phyloP scores from a whole-genome alignment of 2,888 invertebrate genomes.

The Cryptophagus acutangulus region DNA sequence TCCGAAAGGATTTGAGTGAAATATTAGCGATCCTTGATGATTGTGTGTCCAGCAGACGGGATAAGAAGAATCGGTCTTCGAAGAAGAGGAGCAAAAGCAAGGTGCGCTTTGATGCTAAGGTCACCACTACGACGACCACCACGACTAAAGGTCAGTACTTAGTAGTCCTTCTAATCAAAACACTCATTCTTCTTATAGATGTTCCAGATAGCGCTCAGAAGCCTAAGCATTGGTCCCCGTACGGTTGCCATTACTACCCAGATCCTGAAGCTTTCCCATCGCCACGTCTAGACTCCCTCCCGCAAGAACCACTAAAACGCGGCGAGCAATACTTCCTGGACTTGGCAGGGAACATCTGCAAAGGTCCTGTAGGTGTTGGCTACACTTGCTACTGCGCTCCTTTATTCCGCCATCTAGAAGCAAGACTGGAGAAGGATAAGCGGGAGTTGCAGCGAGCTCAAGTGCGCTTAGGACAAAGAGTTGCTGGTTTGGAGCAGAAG shows the following conservation, averaged over 20 bases:
- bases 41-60: constrained; percentile 43
- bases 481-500: constrained; percentile 72
- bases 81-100: constrained; percentile 46
- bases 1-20: constrained; percentile 79
- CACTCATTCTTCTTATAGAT: constrained; percentile 26
- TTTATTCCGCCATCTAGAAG: constrained; percentile 82
- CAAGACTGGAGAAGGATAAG: constrained; percentile 74
- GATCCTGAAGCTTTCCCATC: constrained; percentile 80
- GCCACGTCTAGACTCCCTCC: constrained; percentile 78
- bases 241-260: constrained; percentile 87
- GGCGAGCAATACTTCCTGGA: constrained; percentile 95
- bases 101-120: constrained; percentile 42
- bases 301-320: constrained; percentile 75
- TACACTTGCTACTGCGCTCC: constrained; percentile 92
- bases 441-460: constrained; percentile 76
- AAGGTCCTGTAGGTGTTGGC: constrained; percentile 91
- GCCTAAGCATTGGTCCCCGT: constrained; percentile 71
- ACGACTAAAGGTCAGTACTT: constrained; percentile 21
- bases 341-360: constrained; percentile 89
- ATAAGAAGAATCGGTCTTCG: constrained; percentile 53
- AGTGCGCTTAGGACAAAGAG: constrained; percentile 72
- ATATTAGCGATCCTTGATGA: constrained; percentile 73
- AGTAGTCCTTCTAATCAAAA: neutral
- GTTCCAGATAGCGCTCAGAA: constrained; percentile 23
- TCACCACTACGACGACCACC: constrained; percentile 10